These are phyloP conservation scores for Zaprionus inermis DNA, from an alignment of 1,140 invertebrate genomes.

Conservation along the genomic window DNA sequence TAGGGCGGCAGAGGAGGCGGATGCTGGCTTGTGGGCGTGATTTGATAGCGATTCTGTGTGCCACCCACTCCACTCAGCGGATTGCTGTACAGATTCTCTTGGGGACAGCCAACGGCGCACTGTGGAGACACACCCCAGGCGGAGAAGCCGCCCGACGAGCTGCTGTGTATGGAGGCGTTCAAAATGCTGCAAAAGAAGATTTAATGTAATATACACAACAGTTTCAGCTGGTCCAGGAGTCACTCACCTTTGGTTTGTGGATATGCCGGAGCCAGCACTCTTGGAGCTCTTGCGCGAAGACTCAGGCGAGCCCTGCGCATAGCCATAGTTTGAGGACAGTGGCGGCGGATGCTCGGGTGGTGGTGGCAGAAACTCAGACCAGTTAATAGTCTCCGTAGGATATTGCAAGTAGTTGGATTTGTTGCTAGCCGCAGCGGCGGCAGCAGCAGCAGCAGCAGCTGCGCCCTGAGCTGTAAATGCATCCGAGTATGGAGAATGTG, in stretches of 20 bases:
- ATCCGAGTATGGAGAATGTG: conserved; percentile 84
- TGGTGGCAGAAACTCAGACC: conserved; percentile 91
- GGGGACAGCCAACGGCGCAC: conserved; percentile 59
- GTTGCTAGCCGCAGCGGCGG: conserved; percentile 39
- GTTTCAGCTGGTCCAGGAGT: background rate
- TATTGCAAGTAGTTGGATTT: conserved; percentile 85
- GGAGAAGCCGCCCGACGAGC: conserved; percentile 82
- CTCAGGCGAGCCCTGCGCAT: conserved; percentile 79
- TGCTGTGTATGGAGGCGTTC: conserved; percentile 82
- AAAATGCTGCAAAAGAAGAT: conserved; percentile 52
- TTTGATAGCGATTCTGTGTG: conserved; percentile 80
- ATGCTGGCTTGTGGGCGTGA: conserved; percentile 81
- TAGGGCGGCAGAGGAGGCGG: conserved; percentile 79
- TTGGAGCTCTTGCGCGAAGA: conserved; percentile 83
- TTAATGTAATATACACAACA: background rate
- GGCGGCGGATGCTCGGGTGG: conserved; percentile 92
- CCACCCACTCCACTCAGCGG: conserved; percentile 72
- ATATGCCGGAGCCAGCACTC: conserved; percentile 78
- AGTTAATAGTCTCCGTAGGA: conserved; percentile 87
- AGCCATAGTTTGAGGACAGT: conserved; percentile 73
- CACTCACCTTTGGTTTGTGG: conserved; percentile 81
- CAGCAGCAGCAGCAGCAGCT: conserved; percentile 59
- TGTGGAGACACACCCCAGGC: conserved; percentile 80
- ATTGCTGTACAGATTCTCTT: conserved; percentile 82
- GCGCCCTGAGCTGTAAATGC: conserved; percentile 56